These are phyloP conservation scores for Leptodirus hochenwartii DNA, from an alignment of 2,888 invertebrate species.

Conservation along the genomic window DNA sequence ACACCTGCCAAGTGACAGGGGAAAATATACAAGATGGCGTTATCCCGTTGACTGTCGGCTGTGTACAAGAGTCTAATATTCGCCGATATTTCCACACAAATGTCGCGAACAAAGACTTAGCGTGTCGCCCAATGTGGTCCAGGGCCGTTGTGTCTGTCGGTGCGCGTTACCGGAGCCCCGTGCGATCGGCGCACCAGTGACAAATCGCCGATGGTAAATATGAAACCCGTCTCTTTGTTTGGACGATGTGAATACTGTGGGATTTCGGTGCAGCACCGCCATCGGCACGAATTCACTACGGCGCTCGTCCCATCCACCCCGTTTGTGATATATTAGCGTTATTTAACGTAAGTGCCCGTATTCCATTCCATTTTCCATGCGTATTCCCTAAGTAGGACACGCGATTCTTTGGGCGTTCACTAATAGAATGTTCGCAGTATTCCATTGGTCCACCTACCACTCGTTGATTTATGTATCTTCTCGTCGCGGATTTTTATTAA, in stretches of 20 bases:
- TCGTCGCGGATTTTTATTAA: conserved; percentile 13
- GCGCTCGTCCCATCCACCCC: not conserved
- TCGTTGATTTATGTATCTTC: conserved; percentile 23
- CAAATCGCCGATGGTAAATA: conserved; percentile 23
- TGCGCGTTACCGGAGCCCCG: conserved; percentile 5
- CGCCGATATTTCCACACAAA: too few relatives aligned
- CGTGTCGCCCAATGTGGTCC: conserved; percentile 6
- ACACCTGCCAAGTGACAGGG: too few relatives aligned
- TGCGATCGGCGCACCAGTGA: conserved; percentile 9
- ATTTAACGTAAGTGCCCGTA: conserved; percentile 6
- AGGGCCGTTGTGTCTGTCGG: conserved; percentile 3
- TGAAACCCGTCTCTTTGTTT: conserved; percentile 25
- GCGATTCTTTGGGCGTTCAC: conserved; percentile 24
- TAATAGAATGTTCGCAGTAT: conserved; percentile 21
- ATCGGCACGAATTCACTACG: too few relatives aligned
- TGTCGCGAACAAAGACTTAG: too few relatives aligned
- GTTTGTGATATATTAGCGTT: conserved; percentile 6
- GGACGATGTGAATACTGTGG: conserved; percentile 21
- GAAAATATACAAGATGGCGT: too few relatives aligned
- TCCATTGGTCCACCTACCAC: conserved; percentile 20
- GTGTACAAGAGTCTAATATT: too few relatives aligned
- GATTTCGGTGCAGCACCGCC: conserved; percentile 14
- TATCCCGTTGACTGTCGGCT: too few relatives aligned
- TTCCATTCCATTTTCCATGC: too few relatives aligned
- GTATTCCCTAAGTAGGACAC: conserved; percentile 22